These are phyloP conservation scores for Mustela nigripes DNA, from an alignment of 2,113 vertebrate genomes.

Conservation along the genomic window DNA sequence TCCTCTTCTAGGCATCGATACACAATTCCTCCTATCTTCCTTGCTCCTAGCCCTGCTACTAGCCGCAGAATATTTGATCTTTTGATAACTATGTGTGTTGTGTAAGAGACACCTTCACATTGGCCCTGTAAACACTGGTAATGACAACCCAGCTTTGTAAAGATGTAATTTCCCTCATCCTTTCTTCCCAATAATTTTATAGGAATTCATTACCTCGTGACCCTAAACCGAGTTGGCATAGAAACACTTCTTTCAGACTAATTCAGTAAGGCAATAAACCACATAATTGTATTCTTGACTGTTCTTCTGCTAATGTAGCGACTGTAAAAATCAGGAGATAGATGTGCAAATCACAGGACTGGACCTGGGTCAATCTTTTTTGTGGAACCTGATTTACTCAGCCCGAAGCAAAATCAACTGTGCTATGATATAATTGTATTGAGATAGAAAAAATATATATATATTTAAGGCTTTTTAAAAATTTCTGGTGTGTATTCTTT, in stretches of 20 bases:
- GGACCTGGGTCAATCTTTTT: not conserved
- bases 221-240: not conserved
- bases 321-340: not conserved
- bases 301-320: not conserved
- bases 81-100: fast-evolving
- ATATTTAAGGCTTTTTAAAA: not conserved
- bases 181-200: not conserved
- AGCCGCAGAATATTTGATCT: not conserved
- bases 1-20: too few species aligned
- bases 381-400: not conserved
- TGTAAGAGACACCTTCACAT: fast-evolving
- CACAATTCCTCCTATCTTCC: not conserved
- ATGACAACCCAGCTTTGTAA: not conserved
- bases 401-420: not conserved
- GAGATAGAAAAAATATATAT: not conserved
- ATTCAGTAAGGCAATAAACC: not conserved
- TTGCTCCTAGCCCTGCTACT: fast-evolving
- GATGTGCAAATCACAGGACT: fast-evolving
- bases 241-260: not conserved
- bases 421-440: not conserved
- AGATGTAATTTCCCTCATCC: not conserved
- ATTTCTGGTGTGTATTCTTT: not conserved
- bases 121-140: not conserved
- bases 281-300: not conserved
- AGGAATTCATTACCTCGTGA: not conserved